Evolutionary conservation across 2,888 invertebrate genomes (phyloP).

Genomic region (Plebejus melissa): DNA sequence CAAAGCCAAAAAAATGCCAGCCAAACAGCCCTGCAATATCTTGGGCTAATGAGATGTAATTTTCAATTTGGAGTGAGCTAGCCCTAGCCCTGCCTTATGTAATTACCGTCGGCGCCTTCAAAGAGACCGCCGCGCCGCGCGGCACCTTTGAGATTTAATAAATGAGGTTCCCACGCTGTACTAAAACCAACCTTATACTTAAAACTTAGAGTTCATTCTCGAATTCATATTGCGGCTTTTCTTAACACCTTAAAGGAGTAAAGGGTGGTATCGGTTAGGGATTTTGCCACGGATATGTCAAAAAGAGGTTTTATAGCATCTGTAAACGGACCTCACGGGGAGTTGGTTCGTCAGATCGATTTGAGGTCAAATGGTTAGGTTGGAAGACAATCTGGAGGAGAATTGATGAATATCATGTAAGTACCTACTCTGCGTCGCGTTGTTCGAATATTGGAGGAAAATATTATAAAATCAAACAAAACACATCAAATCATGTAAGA

Average conservation of each 20-base stretch:
- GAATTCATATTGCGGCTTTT: conserved; percentile 41
- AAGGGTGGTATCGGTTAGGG: conserved; percentile 76
- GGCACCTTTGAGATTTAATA: conserved; percentile 75
- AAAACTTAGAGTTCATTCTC: conserved; percentile 36
- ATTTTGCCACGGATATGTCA: conserved; percentile 80
- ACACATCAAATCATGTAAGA: too few relatives aligned
- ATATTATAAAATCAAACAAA: too few relatives aligned
- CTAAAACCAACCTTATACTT: conserved; percentile 36
- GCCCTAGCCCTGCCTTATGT: conserved; percentile 47
- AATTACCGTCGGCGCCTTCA: conserved; percentile 70
- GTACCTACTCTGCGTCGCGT: too few relatives aligned
- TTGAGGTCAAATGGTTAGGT: conserved; percentile 53
- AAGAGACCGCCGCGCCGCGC: conserved; percentile 65
- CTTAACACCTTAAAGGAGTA: conserved; percentile 75
- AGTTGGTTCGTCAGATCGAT: conserved; percentile 34
- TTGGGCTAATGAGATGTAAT: conserved; percentile 30
- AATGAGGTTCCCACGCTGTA: conserved; percentile 49
- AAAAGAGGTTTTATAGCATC: conserved; percentile 76
- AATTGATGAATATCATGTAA: not conserved
- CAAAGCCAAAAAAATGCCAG: not conserved
- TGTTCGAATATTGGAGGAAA: too few relatives aligned
- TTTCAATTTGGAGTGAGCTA: conserved; percentile 32
- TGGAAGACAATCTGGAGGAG: conserved; percentile 43
- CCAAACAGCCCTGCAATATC: conserved; percentile 25
- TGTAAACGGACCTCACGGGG: conserved; percentile 73